phyloP scores from a whole-genome alignment of 2,888 invertebrate genomes.

The Prosopocoilus inquinatus region DNA sequence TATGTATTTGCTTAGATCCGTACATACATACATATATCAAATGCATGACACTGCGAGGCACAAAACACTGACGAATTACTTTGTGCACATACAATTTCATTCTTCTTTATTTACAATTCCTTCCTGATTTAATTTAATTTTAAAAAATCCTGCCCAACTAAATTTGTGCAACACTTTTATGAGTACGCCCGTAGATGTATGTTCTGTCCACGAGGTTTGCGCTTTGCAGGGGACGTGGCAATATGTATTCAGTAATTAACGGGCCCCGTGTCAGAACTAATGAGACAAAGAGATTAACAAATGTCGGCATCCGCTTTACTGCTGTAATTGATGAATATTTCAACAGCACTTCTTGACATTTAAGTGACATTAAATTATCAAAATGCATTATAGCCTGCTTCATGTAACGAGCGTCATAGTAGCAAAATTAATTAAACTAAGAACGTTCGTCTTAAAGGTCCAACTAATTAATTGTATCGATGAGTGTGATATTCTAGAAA shows the following conservation, averaged over 20 bases:
- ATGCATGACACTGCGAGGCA: no score
- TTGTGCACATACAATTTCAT: no score
- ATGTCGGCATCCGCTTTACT: conserved; percentile 23
- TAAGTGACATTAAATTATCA: conserved; percentile 24
- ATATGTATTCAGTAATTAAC: conserved; percentile 31
- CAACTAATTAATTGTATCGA: no score
- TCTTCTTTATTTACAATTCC: no score
- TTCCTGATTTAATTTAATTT: no score
- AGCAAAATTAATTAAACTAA: conserved; percentile 5
- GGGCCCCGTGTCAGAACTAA: conserved; percentile 31
- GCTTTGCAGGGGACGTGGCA: conserved; percentile 23
- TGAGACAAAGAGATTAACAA: conserved; percentile 35
- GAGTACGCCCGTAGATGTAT: no score
- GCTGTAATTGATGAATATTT: conserved; percentile 21
- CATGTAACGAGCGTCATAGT: conserved; percentile 14
- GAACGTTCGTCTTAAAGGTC: background rate
- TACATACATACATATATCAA: no score
- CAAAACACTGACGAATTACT: no score
- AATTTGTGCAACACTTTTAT: no score
- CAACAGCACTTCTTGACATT: conserved; percentile 21
- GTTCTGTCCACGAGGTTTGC: background rate
- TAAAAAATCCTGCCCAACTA: no score
- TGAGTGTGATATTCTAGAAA: no score
- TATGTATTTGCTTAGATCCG: no score
- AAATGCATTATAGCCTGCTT: conserved; percentile 16